Base-by-base conservation (phyloP, 35 echinoderm and acorn worm species). In the Chiridota heheva region DNA sequence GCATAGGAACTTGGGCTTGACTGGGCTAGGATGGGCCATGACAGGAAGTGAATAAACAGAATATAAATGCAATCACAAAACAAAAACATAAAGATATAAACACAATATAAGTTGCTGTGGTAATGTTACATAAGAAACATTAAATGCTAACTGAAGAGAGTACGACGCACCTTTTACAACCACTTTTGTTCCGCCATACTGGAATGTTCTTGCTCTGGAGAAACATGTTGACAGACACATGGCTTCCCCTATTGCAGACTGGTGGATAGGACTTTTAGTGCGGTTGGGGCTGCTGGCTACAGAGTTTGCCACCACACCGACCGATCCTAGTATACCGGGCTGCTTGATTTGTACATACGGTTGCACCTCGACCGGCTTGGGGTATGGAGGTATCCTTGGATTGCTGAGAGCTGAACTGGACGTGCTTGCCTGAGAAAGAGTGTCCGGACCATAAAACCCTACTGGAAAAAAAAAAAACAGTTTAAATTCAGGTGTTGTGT, bases 371-470 rank as follows among this genome's bases (percentile, higher is more conserved):
- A 86, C 43, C 33, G 95, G 90, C 10, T 82, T 84, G 37, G 95
- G 95, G 46, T 86, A 92, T 0, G 89, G 89, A 15, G 95, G 84
- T 41, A 92, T 69, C 29, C 95, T 72, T 4, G 89, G 95, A 76
- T 98, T 98, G n/a, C 89, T 81, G 27, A 96, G 58, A 66, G 87
- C 49, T 31, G 83, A 66, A 46, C 83, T 90, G 53, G 86, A 77
- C 34, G 86, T 67, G 47, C 70, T 85, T 20, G 70, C 53, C 24
- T 82, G 73, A 30, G 65, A 39, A 6, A 88, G 43, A 1, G 89
- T 72, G 4, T 98, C 95, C 0, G 90, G 76, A 16, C 89, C 76
- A 47, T 98, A 89, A 66, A 98, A 98, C 34, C 95, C 89, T 98
- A 69, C n/a, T 48, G 39, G 35, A 1, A 40, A 7, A 58, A 5